These are phyloP conservation scores for Gasteruption jaculator DNA, from an alignment of 2,888 invertebrate species.

Conservation along the genomic window DNA sequence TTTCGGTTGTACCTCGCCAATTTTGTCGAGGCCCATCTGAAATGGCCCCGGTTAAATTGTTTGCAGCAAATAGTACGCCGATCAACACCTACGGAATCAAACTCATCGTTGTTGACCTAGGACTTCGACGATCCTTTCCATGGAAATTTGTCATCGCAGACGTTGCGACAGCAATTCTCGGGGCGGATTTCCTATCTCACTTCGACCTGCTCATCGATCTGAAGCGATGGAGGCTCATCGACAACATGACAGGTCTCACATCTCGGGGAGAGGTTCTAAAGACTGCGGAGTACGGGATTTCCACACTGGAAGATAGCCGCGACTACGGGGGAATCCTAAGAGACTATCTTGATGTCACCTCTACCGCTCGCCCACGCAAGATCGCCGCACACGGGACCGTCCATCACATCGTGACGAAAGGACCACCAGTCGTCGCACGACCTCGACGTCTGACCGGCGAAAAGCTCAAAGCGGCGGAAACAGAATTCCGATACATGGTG, in stretches of 20 bases:
- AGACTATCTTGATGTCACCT: background rate
- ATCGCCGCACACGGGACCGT: conserved; percentile 17
- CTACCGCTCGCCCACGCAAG: conserved; percentile 1
- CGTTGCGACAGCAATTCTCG: background rate
- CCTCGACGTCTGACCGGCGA: conserved; percentile 36
- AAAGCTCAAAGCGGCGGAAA: conserved; percentile 28
- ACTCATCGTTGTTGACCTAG: background rate
- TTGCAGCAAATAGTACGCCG: background rate
- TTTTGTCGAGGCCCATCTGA: no score
- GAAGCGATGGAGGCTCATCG: background rate
- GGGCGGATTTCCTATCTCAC: conserved; percentile 1
- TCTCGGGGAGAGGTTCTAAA: no score
- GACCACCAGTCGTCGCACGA: conserved; percentile 32
- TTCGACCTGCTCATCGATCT: conserved; percentile 2
- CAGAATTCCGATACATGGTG: conserved; percentile 33
- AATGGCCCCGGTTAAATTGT: no score
- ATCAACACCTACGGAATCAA: background rate
- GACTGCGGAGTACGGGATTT: no score
- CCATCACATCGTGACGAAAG: conserved; percentile 29
- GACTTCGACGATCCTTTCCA: background rate
- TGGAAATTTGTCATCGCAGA: background rate
- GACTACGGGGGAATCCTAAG: background rate
- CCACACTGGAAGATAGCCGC: no score
- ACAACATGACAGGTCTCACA: no score
- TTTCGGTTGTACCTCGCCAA: no score